phyloP scores from a whole-genome alignment of 2,113 vertebrate species.

The Leucoraja erinaceus region DNA sequence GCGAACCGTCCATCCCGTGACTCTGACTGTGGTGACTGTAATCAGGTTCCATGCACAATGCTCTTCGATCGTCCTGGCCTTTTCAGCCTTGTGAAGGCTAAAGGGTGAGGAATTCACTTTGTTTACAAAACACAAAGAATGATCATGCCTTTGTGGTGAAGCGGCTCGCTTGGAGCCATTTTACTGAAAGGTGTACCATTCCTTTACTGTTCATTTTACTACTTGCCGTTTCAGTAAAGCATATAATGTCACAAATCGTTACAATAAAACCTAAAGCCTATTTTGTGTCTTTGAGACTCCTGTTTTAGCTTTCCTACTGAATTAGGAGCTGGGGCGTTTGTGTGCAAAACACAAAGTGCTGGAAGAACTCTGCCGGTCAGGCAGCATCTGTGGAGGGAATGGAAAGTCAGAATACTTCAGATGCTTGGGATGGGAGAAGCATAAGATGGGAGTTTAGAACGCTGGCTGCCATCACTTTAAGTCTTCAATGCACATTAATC shows the following conservation, averaged over 20 bases:
- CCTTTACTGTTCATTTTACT: conserved; percentile 14
- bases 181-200: background rate
- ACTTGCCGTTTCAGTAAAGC: conserved; percentile 13
- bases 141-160: background rate
- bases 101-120: background rate
- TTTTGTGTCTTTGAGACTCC: background rate
- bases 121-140: conserved; percentile 15
- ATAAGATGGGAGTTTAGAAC: background rate
- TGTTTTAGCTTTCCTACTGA: background rate
- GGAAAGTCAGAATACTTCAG: no score
- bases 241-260: background rate
- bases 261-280: conserved; percentile 2
- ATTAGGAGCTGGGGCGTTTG: no score
- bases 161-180: background rate
- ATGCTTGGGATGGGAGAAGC: background rate
- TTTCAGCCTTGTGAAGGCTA: background rate
- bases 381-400: no score
- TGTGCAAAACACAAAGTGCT: no score
- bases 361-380: no score
- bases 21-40: background rate
- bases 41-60: background rate
- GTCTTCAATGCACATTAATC: background rate
- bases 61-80: background rate
- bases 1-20: no score
- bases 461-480: background rate